Evolutionary conservation across 2,888 invertebrate species (phyloP).

Genomic region (Ceriagrion tenellum): DNA sequence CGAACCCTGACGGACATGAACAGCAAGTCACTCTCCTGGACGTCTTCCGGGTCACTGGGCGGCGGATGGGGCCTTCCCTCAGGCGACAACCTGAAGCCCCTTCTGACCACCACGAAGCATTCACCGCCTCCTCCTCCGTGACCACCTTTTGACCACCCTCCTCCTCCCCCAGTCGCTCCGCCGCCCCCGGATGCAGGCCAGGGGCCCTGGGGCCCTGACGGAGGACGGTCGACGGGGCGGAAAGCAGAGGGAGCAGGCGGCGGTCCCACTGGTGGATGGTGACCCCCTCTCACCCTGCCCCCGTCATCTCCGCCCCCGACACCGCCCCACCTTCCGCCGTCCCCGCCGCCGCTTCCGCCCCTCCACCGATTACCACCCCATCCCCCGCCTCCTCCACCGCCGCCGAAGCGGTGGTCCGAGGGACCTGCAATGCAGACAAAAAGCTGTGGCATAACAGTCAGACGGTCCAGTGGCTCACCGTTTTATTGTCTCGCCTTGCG

Average conservation of each 20-base stretch:
- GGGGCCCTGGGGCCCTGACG: neutral
- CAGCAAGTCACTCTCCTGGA: neutral
- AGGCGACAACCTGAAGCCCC: constrained; percentile 25
- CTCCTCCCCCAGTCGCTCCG: neutral
- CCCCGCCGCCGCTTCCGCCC: neutral
- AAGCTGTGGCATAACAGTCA: constrained; percentile 25
- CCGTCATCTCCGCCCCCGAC: neutral
- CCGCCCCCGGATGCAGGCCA: neutral
- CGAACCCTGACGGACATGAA: constrained; percentile 40
- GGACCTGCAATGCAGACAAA: constrained; percentile 32
- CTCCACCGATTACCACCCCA: neutral
- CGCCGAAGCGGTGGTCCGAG: neutral
- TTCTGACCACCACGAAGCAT: constrained; percentile 46
- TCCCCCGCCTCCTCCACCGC: neutral
- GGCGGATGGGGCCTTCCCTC: neutral
- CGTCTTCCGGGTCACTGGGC: neutral
- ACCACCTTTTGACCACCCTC: neutral
- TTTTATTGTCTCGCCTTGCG: neutral
- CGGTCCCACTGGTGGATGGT: neutral
- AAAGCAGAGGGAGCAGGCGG: neutral
- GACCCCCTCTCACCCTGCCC: neutral
- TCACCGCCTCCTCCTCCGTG: neutral
- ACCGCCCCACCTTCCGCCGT: neutral
- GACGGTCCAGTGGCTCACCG: neutral
- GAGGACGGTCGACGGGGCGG: constrained; percentile 23